Evolutionary conservation across 1,140 invertebrate species (phyloP).

Genomic region (Oscheius sp.): DNA sequence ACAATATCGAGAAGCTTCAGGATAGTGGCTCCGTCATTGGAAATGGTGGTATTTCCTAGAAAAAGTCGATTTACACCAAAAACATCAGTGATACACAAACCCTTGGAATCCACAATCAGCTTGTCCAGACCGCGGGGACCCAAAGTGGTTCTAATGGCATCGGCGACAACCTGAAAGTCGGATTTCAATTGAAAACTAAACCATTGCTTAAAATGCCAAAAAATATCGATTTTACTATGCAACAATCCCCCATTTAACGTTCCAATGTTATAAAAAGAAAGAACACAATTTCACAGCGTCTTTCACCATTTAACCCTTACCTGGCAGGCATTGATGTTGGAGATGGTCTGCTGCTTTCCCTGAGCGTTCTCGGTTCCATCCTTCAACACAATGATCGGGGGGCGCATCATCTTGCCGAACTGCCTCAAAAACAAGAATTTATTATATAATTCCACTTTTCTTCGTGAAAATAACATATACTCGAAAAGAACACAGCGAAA

Average conservation of each 20-base stretch:
- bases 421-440: background rate
- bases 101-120: slow-evolving; percentile 82
- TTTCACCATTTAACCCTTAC: background rate
- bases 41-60: slow-evolving; percentile 83
- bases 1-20: slow-evolving; percentile 94
- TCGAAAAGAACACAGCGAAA: too few relatives aligned
- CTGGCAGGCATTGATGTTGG: slow-evolving; percentile 99
- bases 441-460: too few relatives aligned
- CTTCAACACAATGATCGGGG: slow-evolving; percentile 91
- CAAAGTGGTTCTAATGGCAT: slow-evolving; percentile 91
- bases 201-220: background rate
- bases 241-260: background rate
- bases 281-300: background rate
- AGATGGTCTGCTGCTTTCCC: slow-evolving; percentile 90
- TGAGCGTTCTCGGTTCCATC: slow-evolving; percentile 95
- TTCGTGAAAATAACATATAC: too few relatives aligned
- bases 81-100: slow-evolving; percentile 60
- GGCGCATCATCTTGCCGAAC: slow-evolving; percentile 39
- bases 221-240: background rate
- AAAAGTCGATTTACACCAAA: slow-evolving; percentile 15
- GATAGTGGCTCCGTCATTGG: slow-evolving; percentile 99
- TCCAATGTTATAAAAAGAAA: background rate
- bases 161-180: slow-evolving; percentile 72
- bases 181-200: background rate
- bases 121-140: slow-evolving; percentile 99